A percentile compares a stretch with the other conserved stretches of the same genome.
phyloP scores from a whole-genome alignment of 2,113 vertebrate species.

The Pluvialis apricaria region DNA sequence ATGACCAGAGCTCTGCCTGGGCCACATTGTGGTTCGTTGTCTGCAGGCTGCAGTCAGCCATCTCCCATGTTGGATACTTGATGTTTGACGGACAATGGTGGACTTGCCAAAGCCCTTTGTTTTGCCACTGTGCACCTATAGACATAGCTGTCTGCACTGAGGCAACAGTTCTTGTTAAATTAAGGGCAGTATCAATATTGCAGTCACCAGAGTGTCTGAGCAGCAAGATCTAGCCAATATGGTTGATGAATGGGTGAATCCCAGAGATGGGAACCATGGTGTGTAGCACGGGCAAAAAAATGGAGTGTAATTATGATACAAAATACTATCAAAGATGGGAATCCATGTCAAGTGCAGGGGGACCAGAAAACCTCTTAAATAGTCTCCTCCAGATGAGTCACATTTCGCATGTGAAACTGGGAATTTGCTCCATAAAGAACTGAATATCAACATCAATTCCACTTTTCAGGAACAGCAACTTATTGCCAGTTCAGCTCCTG shows the following conservation, averaged over 20 bases:
- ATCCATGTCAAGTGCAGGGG: background rate
- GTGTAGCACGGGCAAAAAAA: background rate
- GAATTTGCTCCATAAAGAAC: background rate
- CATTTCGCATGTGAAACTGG: background rate
- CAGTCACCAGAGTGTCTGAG: background rate
- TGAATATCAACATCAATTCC: background rate
- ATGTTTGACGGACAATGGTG: background rate
- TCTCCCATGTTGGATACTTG: background rate
- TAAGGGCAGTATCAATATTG: background rate
- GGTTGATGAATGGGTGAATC: background rate
- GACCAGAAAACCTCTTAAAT: background rate
- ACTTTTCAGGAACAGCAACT: background rate
- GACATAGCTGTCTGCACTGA: background rate
- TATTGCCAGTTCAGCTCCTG: background rate
- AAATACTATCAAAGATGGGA: background rate
- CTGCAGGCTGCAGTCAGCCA: background rate
- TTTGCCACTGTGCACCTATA: background rate
- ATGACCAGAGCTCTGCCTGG: background rate
- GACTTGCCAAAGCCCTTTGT: background rate
- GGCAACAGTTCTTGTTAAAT: background rate
- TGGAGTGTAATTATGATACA: background rate
- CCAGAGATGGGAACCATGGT: background rate
- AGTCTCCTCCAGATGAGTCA: background rate
- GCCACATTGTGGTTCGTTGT: fast-evolving
- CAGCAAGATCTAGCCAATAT: background rate